These are phyloP conservation scores for Chrysogorgia sp. DNA, from an alignment of 92 coral and sea anemone species.

Conservation along the genomic window DNA sequence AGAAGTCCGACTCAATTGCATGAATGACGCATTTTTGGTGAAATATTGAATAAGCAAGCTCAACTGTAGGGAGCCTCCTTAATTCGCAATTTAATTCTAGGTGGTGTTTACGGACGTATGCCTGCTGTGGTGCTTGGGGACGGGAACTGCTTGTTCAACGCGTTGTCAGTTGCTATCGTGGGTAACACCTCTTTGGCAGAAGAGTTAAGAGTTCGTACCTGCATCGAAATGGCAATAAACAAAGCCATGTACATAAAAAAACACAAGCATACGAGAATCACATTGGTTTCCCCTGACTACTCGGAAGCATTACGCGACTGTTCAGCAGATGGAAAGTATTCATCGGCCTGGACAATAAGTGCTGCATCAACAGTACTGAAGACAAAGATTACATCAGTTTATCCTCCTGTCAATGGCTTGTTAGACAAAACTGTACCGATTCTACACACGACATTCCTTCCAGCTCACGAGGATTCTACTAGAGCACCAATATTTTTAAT, in stretches of 20 bases:
- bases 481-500: constrained; percentile 12
- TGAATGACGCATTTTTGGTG: no score
- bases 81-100: not conserved
- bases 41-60: no score
- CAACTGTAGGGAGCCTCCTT: no score
- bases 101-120: constrained; percentile 1
- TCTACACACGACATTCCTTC: constrained; percentile 13
- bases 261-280: not conserved
- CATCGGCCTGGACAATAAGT: constrained; percentile 2
- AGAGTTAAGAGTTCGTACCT: not conserved
- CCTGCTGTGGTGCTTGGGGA: not conserved
- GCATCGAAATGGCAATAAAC: not conserved
- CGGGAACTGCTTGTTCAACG: constrained; percentile 2
- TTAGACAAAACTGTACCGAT: constrained; percentile 14
- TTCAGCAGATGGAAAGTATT: not conserved
- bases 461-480: not conserved
- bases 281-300: not conserved
- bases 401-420: constrained; percentile 13
- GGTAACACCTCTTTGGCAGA: not conserved
- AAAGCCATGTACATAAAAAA: not conserved
- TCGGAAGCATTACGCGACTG: not conserved
- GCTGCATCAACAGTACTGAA: constrained; percentile 2
- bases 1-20: no score
- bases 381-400: not conserved
- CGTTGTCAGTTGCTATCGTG: not conserved